A percentile compares a stretch with the other conserved stretches of the same genome.
Conservation (phyloP, 1,140 invertebrate genomes). For the Pseudomyrmex dendroicus region DNA sequence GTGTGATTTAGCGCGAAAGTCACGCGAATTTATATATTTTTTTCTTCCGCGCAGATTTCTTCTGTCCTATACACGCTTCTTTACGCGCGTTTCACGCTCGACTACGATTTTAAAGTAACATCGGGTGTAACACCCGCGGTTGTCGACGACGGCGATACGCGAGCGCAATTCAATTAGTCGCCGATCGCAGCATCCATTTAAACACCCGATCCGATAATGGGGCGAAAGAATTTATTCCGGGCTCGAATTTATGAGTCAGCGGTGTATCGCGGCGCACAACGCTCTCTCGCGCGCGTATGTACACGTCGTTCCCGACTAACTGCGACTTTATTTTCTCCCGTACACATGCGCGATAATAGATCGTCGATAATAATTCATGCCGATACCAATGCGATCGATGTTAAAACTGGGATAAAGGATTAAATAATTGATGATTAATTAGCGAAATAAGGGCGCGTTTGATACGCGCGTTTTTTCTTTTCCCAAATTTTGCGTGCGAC, state of each 20-base stretch:
- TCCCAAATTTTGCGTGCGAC: too few species aligned
- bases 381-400: too few species aligned
- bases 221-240: slow-evolving; percentile 51
- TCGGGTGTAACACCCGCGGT: slow-evolving; percentile 1
- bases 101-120: slow-evolving; percentile 31
- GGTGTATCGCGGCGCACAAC: too few species aligned
- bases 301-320: too few species aligned
- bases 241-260: slow-evolving; percentile 40
- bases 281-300: too few species aligned
- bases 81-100: not conserved
- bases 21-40: slow-evolving; percentile 18
- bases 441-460: too few species aligned
- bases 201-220: slow-evolving; percentile 53
- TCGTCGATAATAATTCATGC: too few species aligned
- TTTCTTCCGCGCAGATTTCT: slow-evolving; percentile 8
- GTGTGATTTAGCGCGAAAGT: slow-evolving; percentile 3
- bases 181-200: slow-evolving; percentile 50
- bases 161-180: slow-evolving; percentile 53
- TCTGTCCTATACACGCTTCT: not conserved
- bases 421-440: too few species aligned
- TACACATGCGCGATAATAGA: too few species aligned
- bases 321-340: too few species aligned
- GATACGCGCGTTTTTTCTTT: too few species aligned
- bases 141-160: slow-evolving; percentile 38
- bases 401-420: too few species aligned